Evolutionary conservation across 2,797 vertebrate genomes (phyloP), one percentile per base, ranked within the genome.

Genomic region (Nasua narica): DNA sequence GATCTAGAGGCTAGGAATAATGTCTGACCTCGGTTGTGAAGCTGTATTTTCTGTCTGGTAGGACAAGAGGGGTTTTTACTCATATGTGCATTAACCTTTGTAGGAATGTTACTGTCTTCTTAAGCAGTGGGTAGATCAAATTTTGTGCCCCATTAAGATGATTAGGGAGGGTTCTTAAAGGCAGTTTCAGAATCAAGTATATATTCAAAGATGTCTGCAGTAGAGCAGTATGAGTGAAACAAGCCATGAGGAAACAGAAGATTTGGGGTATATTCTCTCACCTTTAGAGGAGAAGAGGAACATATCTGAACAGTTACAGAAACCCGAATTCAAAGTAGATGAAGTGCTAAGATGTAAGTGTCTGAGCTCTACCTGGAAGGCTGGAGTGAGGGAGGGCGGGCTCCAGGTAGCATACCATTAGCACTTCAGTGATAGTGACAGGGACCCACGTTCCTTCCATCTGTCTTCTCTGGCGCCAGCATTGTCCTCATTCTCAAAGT

Each of bases 201-300:
- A 76, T 43, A 32, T 89, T 72, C 16, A 89, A 86, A 95, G 27
- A 65, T 69, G 52, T 96, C 35, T 90, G 81, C 23, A 87, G 7
- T 74, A 76, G 13, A 96, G 6, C 19, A 62, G 60, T 58, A 46
- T 54, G 56, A 95, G 79, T 77, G 23, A 77, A 91, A 78, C 5
- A 72, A 83, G 13, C 29, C 37, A 89, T 0, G 18, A 86, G 48
- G 79, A 95, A 92, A 19, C 32, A 88, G 27, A 35, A 8, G 82
- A 52, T 69, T 91, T 74, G 83, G 32, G 82, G 52, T 94, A n/a
- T 78, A 94, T 72, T 89, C n/a, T 70, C 54, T 90, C 25, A 83
- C 79, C 14, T 90, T 94, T 92, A 92, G 62, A 84, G 27, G 37
- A 15, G 18, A 87, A 93, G 37, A 77, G 79, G 37, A 76, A 5